Conservation (phyloP, 1,140 invertebrate genomes). For the Drosophila bocki region DNA sequence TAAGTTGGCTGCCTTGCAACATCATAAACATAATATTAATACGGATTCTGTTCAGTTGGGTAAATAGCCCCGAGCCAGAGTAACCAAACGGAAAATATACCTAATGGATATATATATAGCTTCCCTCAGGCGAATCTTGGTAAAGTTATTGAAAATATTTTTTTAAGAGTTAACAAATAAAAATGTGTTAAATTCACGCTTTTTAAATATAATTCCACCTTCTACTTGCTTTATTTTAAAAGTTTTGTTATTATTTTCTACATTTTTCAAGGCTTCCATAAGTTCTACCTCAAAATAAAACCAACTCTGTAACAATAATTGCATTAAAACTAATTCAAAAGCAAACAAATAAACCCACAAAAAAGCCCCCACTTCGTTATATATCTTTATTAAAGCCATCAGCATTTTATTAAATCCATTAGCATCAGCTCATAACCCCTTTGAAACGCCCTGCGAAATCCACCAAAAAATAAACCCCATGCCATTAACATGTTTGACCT, state of each 20-base stretch:
- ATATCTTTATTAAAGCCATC: conserved; percentile 46
- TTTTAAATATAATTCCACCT: neutral
- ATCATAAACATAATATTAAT: conserved; percentile 62
- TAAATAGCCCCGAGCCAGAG: conserved; percentile 51
- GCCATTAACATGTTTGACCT: conserved; percentile 48
- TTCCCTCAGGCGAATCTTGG: neutral
- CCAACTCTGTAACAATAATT: neutral
- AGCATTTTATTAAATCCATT: conserved; percentile 51
- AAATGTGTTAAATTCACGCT: neutral
- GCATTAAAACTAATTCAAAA: neutral
- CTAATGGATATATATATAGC: neutral
- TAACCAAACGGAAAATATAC: neutral
- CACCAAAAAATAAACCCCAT: conserved; percentile 9
- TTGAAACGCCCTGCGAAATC: conserved; percentile 5
- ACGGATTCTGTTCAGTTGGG: conserved; percentile 53
- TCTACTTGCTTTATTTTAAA: neutral
- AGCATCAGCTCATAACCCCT: conserved; percentile 32
- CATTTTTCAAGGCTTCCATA: neutral
- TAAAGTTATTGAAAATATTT: neutral
- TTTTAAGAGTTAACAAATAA: neutral
- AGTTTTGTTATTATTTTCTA: neutral
- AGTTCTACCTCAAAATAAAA: neutral
- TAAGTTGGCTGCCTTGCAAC: conserved; percentile 66
- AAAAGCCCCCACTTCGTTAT: neutral
- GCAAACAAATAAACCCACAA: neutral